Evolutionary conservation across 2,113 vertebrate genomes (phyloP), one percentile per base, ranked within the genome.

Genomic region (Budorcas taxicolor): DNA sequence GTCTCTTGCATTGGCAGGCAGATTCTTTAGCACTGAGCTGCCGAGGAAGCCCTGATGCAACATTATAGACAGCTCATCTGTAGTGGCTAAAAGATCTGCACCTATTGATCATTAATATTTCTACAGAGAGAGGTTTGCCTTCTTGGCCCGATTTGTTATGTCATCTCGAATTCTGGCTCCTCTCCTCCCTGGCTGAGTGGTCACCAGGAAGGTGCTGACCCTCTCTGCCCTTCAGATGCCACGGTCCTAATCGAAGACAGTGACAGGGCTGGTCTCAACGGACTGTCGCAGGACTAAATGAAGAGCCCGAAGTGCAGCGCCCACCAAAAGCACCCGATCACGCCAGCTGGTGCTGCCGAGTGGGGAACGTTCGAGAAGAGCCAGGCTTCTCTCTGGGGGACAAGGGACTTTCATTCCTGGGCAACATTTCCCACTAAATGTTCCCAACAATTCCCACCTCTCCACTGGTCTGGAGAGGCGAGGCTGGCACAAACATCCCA

Each of bases 261-360:
- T 9, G 1, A 25, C 0, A 31, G 52, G 0, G 25, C 16, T 2
- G 4, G 60, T 25, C 84, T 85, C 21, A 3, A 9, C 40, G 71
- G 89, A 55, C 27, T 29, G 7, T 0, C 1, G 25, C 17, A 53
- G 57, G 50, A 52, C 25, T 10, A 21, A 23, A 9, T 4, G 15
- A 50, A 67, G 43, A 13, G 3, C 16, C 29, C 23, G 6, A 5
- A 6, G 12, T 19, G 25, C 1, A 2, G 50, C 9, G 6, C 25
- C 87, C 11, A 5, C 23, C 27, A 5, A 14, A 27, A 55, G 55
- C 36, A 29, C 57, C 43, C 2, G n/a, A 5, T 23, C 21, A 8
- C 0, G 11, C 17, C 27, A 0, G 4, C 33, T 5, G 5, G 67
- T 16, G 55, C 6, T 12, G 9, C 3, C 33, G 31, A 71, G 82